Conservation (phyloP, 2,888 invertebrate species). For the Galeruca laticollis region DNA sequence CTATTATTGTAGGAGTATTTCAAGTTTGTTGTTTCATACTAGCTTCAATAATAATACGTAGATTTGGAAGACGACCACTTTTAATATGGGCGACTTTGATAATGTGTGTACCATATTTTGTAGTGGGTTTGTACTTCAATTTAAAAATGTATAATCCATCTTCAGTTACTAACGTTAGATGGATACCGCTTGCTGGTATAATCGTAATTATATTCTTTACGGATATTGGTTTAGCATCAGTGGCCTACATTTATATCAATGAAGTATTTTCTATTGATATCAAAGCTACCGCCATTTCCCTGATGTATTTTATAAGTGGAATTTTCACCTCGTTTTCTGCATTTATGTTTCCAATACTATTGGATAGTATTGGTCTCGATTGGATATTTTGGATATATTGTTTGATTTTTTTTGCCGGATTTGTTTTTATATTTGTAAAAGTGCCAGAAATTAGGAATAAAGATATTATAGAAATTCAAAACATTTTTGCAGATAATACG, state of each 20-base stretch:
- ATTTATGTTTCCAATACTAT: constrained; percentile 51
- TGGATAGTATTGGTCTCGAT: constrained; percentile 47
- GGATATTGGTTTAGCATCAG: constrained; percentile 76
- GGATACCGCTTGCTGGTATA: constrained; percentile 79
- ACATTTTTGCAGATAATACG: background rate
- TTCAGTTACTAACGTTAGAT: constrained; percentile 66
- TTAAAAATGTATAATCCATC: constrained; percentile 31
- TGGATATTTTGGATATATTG: constrained; percentile 51
- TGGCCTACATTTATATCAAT: constrained; percentile 85
- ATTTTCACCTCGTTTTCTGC: constrained; percentile 46
- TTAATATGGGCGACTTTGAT: constrained; percentile 74
- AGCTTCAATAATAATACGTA: constrained; percentile 81
- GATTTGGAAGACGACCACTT: constrained; percentile 78
- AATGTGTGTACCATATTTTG: constrained; percentile 69
- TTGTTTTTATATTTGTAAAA: constrained; percentile 45
- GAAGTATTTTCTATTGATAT: constrained; percentile 82
- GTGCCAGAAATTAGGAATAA: constrained; percentile 55
- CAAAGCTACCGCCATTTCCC: constrained; percentile 72
- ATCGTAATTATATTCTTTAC: constrained; percentile 79
- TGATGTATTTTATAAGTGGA: constrained; percentile 62
- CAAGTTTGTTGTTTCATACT: constrained; percentile 79
- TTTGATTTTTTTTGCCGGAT: constrained; percentile 40
- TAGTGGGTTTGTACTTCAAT: constrained; percentile 46
- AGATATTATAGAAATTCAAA: constrained; percentile 41
- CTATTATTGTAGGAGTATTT: constrained; percentile 82